phyloP scores from a whole-genome alignment of 2,113 vertebrate species.

The Herpetotheres cachinnans region DNA sequence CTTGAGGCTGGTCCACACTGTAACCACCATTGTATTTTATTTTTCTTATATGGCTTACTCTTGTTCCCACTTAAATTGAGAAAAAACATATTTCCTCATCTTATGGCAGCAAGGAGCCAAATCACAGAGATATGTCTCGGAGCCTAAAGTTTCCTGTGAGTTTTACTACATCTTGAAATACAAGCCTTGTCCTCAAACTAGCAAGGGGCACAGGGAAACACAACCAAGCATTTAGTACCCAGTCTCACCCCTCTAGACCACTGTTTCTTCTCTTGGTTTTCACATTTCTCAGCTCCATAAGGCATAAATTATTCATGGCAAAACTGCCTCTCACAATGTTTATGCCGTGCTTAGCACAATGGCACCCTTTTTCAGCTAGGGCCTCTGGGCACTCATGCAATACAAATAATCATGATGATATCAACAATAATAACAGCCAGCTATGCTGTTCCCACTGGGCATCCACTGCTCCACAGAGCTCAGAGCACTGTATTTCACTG shows the following conservation, averaged over 20 bases:
- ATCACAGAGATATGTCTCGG: neutral
- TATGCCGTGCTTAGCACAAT: constrained; percentile 31
- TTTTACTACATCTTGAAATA: neutral
- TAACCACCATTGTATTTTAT: neutral
- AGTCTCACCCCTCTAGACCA: neutral
- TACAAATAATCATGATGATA: constrained; percentile 44
- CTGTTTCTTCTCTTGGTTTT: neutral
- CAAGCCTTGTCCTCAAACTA: neutral
- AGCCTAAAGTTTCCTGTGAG: neutral
- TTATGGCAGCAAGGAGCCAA: neutral
- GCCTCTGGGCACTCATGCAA: constrained; percentile 46
- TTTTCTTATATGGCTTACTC: neutral
- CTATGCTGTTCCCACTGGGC: neutral
- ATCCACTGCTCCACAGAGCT: neutral
- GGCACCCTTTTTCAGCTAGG: neutral
- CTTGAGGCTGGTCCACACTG: neutral
- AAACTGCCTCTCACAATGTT: constrained; percentile 30
- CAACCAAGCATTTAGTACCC: neutral
- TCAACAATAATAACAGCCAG: constrained; percentile 30
- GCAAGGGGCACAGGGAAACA: neutral
- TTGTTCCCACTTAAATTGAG: neutral
- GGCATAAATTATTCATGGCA: constrained; percentile 48
- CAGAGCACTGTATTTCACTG: neutral
- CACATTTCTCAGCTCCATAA: constrained; percentile 3
- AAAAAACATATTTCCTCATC: neutral